Evolutionary conservation across 2,797 vertebrate genomes (phyloP), one percentile per base, ranked within the genome.

Genomic region (Pseudopleuronectes americanus): DNA sequence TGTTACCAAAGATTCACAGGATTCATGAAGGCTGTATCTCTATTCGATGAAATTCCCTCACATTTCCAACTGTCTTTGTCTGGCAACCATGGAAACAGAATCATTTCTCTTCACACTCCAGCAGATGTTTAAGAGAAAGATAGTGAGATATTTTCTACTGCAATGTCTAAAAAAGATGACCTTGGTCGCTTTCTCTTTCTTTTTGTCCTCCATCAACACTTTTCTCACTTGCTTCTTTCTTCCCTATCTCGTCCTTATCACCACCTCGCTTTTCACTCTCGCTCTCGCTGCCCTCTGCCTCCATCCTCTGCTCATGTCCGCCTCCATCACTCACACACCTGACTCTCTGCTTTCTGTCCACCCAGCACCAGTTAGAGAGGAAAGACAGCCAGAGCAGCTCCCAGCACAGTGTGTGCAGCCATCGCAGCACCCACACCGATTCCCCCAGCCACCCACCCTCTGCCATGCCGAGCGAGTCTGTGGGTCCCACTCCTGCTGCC

Each of bases 311-410:
- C 53, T 60, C 68, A 43, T 57, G 69, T 55, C 80, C 77, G 33
- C 66, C 69, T 28, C 73, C 57, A 33, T 80, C 26, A 16, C 62
- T 83, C 56, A 71, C 33, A 71, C 58, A 63, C 52, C 24, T 73
- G 45, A 77, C 49, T 56, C 59, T 63, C 23, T 77, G 26, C 62
- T 55, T 68, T 73, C 21, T 79, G 72, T 75, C 79, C 77, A 51
- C 49, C 60, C 92, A 97, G 96, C 97, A 98, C 90, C 96, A 96
- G 89, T 94, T 98, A 92, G 97, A 98, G 92, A 96, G 97, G 91
- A 98, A 97, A 90, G 96, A 98, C 94, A 98, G 97, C 91, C 97
- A 98, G 94, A 96, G 88, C 88, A 98, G 97, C 85, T 98, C 97
- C 57, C 97, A 98, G 90, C 97, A 97, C 86, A 98, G 97, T 43